Evolutionary conservation across 1,140 invertebrate species (phyloP), one percentile per base, ranked within the genome.

Genomic region (Tenebrio molitor): DNA sequence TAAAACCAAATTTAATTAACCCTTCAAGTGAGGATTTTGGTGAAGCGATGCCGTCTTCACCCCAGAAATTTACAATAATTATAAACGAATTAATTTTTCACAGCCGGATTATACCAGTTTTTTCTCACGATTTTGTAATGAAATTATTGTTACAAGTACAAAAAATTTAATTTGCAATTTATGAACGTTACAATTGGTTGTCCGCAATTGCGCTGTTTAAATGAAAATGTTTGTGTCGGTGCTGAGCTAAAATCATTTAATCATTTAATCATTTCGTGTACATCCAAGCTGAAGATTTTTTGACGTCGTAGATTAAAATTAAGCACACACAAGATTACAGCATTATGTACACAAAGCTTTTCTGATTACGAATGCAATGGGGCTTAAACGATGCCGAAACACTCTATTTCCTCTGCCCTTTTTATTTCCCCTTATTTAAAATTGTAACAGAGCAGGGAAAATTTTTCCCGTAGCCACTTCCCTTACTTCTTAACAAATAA

Each of bases 281-380:
- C 12, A 46, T 19, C 17, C 17, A 53, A 12, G 21, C 17, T 15
- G 7, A 2, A 23, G 46, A 53, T 23, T 58, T 58, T 58, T 58
- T 58, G 10, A 58, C 15, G 50, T 58, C 19, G 3, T 25, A 12
- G 50, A 58, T 58, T 58, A 58, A 29, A 58, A 58, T 58, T 58
- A 58, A 58, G 50, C 50, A 58, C 50, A 58, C 23, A 58, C 50
- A 58, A 58, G 50, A 58, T 58, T 58, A 58, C 50, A 29, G 50
- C 12, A 58, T 29, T 29, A 58, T 58, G 23, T 29, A 29, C 19
- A 58, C 50, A 58, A 29, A 58, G 50, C 21, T 25, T 58, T 12
- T 29, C 16, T 58, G 19, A 58, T 58, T 23, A 58, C 50, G 15
- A 58, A 12, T 58, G 23, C 50, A 58, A 29, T 29, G 12, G 12